Conservation (phyloP, 2,113 vertebrate species). For the Nematolebias whitei region DNA sequence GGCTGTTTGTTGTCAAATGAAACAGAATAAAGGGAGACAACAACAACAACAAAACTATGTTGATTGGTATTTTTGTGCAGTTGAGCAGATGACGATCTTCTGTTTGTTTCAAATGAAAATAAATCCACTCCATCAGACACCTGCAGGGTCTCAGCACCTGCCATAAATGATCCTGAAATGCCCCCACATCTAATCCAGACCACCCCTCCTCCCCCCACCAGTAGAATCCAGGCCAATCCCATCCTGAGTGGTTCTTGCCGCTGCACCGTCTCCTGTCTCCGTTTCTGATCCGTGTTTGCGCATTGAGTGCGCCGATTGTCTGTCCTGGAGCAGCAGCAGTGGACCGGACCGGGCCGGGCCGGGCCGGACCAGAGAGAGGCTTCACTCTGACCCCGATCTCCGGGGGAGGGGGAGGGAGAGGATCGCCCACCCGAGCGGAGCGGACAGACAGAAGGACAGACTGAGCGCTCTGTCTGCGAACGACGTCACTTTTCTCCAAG, state of each 20-base stretch:
- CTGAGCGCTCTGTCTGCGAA: conserved; percentile 16
- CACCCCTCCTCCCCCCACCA: not conserved
- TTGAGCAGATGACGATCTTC: no score
- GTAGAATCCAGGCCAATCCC: conserved; percentile 28
- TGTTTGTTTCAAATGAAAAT: no score
- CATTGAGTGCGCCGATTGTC: conserved; percentile 78
- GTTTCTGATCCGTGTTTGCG: conserved; percentile 74
- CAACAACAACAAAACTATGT: no score
- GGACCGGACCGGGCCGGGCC: conserved; percentile 26
- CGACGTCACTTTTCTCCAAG: conserved; percentile 40
- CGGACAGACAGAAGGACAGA: not conserved
- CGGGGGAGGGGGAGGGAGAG: conserved; percentile 16
- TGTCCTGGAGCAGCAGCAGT: conserved; percentile 56
- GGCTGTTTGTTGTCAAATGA: no score
- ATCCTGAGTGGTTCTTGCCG: conserved; percentile 23
- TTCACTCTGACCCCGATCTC: conserved; percentile 68
- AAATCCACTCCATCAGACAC: not conserved
- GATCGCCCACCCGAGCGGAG: conserved; percentile 24
- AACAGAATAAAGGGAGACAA: no score
- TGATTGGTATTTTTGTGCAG: no score
- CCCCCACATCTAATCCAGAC: not conserved
- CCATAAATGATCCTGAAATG: not conserved
- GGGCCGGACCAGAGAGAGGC: conserved; percentile 69
- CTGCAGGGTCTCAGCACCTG: not conserved
- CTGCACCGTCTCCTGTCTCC: conserved; percentile 44